Base-by-base conservation (phyloP, 2,888 invertebrate species). In the Phorcus lineatus region DNA sequence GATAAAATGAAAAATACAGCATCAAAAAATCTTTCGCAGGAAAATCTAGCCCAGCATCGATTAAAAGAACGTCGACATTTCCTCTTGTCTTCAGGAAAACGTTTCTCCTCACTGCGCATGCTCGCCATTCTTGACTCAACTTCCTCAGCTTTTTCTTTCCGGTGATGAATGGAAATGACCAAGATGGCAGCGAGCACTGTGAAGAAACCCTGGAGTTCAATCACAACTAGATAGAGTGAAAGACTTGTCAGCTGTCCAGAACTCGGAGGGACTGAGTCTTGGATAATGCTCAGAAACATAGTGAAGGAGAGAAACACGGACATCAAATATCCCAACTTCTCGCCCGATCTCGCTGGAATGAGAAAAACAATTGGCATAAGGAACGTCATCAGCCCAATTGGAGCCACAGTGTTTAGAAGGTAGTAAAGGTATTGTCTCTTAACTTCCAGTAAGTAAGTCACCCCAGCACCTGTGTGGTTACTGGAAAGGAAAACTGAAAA, bases 311-410 rank as follows among this genome's bases (percentile, higher is more conserved):
- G n/a, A 19, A 31, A 74, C 9, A 74, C 74, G 2, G 74, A 28
- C 74, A 74, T 74, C 31, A 74, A 36, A 11, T 17, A 74, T 13
- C 74, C 74, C n/a, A 36, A 36, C 36, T 74, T 74, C 36, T 74
- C 74, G 16, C 74, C 74, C 7, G 74, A 40, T 47, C 47, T n/a
- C 2, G 74, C 74, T 19, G 74, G 74, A 19, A 74, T 47, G 0
- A 74, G 74, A 36, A 74, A 74, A 16, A 74, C 74, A 6, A 40
- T 22, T 0, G 74, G 40, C 19, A 31, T 36, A 16, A 74, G 53
- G 28, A 62, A 28, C 28, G 62, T 28, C 62, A 62, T 62, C 62
- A 62, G 28, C 16, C 13, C 16, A 28, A 62, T 62, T 7, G 62
- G 62, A 16, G 28, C 28, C 13, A 62, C 9, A 2, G 17, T 28